Percentiles rank a stretch among this genome's conserved stretches.
Conservation (phyloP, 2,888 invertebrate species). For the Polydrusus tereticollis region DNA sequence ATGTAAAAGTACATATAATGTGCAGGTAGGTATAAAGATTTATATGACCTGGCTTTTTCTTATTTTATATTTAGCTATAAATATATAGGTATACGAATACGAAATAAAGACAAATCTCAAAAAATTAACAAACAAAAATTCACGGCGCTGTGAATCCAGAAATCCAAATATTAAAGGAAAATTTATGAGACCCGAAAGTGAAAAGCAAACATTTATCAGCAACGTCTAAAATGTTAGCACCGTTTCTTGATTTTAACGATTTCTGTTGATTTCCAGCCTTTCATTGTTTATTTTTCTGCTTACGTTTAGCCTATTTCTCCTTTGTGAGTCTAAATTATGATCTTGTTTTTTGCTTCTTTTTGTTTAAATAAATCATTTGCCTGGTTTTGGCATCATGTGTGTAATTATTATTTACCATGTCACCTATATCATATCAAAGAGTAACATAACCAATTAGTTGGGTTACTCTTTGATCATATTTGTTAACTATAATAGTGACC, state of each 20-base stretch:
- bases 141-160: neutral
- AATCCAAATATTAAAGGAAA: slow-evolving; percentile 29
- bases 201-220: slow-evolving; percentile 36
- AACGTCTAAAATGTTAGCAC: slow-evolving; percentile 20
- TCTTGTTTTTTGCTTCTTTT: slow-evolving; percentile 2
- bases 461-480: no score
- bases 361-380: slow-evolving; percentile 11
- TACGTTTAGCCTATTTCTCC: slow-evolving; percentile 28
- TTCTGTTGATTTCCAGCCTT: slow-evolving; percentile 37
- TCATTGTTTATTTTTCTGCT: slow-evolving; percentile 35
- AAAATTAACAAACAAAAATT: slow-evolving; percentile 17
- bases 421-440: no score
- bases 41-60: no score
- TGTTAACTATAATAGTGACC: no score
- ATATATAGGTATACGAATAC: neutral
- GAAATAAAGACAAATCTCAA: slow-evolving; percentile 7
- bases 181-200: slow-evolving; percentile 29
- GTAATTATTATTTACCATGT: neutral
- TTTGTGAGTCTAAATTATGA: slow-evolving; percentile 17
- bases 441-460: no score
- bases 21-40: no score
- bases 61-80: neutral
- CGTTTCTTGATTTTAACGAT: slow-evolving; percentile 36
- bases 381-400: neutral
- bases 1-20: no score